Base-by-base conservation (phyloP, 2,888 invertebrate species). In the Tethea ocularis region DNA sequence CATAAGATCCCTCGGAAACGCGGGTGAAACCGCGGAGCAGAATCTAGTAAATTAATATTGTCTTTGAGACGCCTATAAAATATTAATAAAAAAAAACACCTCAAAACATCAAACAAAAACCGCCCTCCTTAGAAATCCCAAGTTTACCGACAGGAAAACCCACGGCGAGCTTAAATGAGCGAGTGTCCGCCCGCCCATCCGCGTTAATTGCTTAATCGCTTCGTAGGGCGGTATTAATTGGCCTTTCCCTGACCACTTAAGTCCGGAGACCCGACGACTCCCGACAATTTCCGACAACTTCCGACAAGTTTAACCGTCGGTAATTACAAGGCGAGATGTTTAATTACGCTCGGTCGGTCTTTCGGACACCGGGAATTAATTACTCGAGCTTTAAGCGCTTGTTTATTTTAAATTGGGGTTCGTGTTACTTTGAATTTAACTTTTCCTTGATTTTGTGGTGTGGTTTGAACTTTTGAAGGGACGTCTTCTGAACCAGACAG, bases 281-380 rank as follows among this genome's bases (percentile, higher is more conserved):
- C 84, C 83, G 80, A 78, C 76, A 72, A 76, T 68, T 73, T 70
- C 77, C 78, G 85, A 80, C 78, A 82, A 83, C 72, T 79, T 83
- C 82, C 85, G 82, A 80, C 82, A 83, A 84, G 79, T 85, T 86
- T 84, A 82, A 87, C 75, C 74, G 75, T 72, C 77, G 72, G 86
- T 92, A 92, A 93, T 93, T 91, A 93, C 90, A 91, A 87, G 91
- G 88, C 88, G 89, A 86, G 87, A 89, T 91, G 91, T 86, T 91
- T 93, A 93, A 93, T 93, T 93, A 91, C 83, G 86, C 80, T 76
- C 78, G 78, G 83, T 76, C 82, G 84, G 77, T 66, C 80, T 80
- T 68, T 78, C 82, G 87, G 88, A 86, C 90, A 82, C 81, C 81
- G 69, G 72, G 86, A 85, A 89, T 92, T 92, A 92, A 92, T 92